These are phyloP conservation scores for Chloroceryle aenea DNA, from an alignment of 2,113 vertebrate species.

Conservation along the genomic window DNA sequence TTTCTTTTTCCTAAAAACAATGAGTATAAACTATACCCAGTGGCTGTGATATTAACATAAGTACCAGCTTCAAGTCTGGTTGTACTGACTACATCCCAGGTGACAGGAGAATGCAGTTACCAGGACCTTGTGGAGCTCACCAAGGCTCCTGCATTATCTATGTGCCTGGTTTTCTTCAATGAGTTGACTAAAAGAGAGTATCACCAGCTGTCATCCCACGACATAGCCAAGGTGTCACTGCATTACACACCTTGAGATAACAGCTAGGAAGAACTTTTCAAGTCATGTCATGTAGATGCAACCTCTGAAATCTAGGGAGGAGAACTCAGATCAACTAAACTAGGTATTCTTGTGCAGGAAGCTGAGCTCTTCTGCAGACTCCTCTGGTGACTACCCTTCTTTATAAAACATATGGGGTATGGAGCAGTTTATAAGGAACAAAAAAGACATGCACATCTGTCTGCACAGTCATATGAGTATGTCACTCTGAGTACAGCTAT, in stretches of 20 bases:
- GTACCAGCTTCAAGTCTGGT: background rate
- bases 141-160: background rate
- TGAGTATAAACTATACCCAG: background rate
- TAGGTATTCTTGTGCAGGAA: background rate
- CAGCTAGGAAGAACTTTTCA: background rate
- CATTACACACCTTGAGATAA: background rate
- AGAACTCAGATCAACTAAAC: background rate
- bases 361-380: background rate
- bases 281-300: background rate
- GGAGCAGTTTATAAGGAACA: background rate
- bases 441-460: background rate
- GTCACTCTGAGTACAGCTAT: background rate
- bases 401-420: background rate
- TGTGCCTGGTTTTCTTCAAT: background rate
- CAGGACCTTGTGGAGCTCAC: rapidly evolving
- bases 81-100: background rate
- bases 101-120: background rate
- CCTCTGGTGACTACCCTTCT: background rate
- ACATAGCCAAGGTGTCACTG: background rate
- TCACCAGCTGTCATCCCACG: background rate
- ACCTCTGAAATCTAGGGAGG: background rate
- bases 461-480: background rate
- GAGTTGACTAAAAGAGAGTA: background rate
- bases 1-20: background rate
- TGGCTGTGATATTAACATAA: background rate